Evolutionary conservation across 2,113 vertebrate species (phyloP).

Genomic region (Willisornis vidua): DNA sequence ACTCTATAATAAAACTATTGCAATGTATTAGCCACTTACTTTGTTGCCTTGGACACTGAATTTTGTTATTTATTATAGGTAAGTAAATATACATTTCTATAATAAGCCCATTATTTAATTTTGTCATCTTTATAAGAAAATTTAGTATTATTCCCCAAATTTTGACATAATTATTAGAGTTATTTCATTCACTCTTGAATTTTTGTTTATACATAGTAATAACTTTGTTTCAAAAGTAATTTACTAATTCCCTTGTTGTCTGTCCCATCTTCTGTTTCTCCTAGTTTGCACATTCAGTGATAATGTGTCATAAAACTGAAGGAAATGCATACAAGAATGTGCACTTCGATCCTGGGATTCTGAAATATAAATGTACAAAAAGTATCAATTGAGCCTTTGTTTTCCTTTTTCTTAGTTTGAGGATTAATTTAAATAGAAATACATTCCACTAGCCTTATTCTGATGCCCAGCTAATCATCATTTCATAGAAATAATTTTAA

Average conservation of each 20-base stretch:
- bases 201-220: neutral
- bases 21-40: neutral
- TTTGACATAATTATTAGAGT: neutral
- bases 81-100: neutral
- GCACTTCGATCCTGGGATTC: neutral
- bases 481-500: neutral
- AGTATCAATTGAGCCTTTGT: neutral
- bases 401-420: neutral
- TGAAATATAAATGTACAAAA: neutral
- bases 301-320: neutral
- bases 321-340: accelerated
- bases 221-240: neutral
- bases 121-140: neutral
- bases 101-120: neutral
- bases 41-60: neutral
- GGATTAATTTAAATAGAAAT: neutral
- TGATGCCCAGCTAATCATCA: neutral
- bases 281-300: neutral
- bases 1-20: neutral
- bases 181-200: neutral
- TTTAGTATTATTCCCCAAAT: neutral
- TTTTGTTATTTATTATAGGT: neutral
- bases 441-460: neutral
- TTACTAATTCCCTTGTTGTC: neutral
- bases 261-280: neutral